Evolutionary conservation across 2,888 invertebrate species (phyloP).

Genomic region (Tetheella fluctuosa): DNA sequence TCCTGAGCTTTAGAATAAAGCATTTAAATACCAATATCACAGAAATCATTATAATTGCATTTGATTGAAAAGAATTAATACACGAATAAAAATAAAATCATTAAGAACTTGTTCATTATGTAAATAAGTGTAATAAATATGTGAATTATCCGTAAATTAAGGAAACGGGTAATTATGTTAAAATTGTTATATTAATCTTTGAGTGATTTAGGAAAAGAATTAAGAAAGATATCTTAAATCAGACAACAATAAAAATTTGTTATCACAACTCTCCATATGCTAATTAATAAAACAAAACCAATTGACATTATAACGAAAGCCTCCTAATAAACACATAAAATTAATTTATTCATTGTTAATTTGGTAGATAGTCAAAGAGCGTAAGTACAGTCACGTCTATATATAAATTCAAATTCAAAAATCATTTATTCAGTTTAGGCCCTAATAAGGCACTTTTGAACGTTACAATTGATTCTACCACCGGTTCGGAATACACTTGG

Average conservation of each 20-base stretch:
- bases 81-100: neutral
- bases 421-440: no score
- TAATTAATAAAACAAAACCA: neutral
- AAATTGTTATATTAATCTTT: neutral
- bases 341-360: slow-evolving; percentile 1
- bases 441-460: no score
- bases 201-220: no score
- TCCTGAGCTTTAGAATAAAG: neutral
- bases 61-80: neutral
- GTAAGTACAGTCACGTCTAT: no score
- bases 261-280: no score
- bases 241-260: no score
- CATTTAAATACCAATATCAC: neutral
- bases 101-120: neutral
- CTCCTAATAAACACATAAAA: neutral
- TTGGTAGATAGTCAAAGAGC: neutral
- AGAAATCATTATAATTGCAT: neutral
- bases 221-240: no score
- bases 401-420: no score
- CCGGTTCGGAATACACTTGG: no score
- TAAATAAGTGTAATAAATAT: neutral
- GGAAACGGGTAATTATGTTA: neutral
- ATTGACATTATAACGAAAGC: neutral
- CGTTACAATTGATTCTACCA: no score
- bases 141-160: neutral